These are phyloP conservation scores for Orchestes rusci DNA, from an alignment of 2,888 invertebrate genomes.

Conservation along the genomic window DNA sequence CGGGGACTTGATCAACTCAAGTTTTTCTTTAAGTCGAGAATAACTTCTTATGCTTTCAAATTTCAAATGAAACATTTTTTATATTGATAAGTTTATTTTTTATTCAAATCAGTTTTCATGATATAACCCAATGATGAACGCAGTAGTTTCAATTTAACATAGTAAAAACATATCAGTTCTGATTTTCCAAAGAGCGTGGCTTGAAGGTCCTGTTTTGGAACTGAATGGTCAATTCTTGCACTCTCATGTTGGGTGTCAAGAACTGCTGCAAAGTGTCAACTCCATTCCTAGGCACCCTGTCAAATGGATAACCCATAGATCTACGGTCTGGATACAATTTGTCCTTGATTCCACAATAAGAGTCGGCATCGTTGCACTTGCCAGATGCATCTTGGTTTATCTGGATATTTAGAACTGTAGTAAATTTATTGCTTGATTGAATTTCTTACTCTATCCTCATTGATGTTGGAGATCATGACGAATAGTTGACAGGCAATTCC, in stretches of 20 bases:
- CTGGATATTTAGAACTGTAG: too few species aligned
- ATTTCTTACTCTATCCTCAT: constrained; percentile 58
- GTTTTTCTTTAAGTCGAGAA: too few species aligned
- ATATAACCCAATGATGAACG: too few species aligned
- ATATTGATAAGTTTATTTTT: too few species aligned
- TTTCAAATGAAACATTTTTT: too few species aligned
- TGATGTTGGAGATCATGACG: constrained; percentile 70
- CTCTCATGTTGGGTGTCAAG: constrained; percentile 66
- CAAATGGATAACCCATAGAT: constrained; percentile 81
- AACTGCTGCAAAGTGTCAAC: constrained; percentile 58
- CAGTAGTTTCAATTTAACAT: too few species aligned
- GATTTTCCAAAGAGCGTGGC: too few species aligned
- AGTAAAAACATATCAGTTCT: too few species aligned
- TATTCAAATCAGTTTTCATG: too few species aligned
- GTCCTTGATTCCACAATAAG: constrained; percentile 74
- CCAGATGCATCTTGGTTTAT: constrained; percentile 50
- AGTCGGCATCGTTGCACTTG: constrained; percentile 64
- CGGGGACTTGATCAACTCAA: too few species aligned
- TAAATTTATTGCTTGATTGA: too few species aligned
- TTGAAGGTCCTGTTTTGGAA: constrained; percentile 51
- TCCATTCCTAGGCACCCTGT: constrained; percentile 53
- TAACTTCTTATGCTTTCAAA: too few species aligned
- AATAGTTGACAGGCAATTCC: constrained; percentile 66
- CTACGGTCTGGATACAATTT: constrained; percentile 72
- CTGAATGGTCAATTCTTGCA: constrained; percentile 54